phyloP scores from a whole-genome alignment of 35 echinoderm and acorn worm species.

The Patiria miniata region DNA sequence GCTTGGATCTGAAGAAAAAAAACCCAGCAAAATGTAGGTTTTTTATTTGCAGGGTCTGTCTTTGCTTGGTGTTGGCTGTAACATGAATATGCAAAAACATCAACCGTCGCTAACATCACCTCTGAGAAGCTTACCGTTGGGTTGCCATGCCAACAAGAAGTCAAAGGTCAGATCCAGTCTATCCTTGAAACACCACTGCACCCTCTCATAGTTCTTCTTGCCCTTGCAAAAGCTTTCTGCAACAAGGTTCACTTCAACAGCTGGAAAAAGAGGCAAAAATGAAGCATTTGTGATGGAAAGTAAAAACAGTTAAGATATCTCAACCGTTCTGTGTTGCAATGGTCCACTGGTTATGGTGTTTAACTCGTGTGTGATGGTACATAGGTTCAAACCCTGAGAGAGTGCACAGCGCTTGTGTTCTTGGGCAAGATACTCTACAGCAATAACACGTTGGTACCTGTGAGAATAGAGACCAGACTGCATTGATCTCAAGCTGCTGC shows the following conservation, averaged over 20 bases:
- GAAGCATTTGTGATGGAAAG: neutral
- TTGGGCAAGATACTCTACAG: no score
- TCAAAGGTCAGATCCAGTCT: slow-evolving; percentile 54
- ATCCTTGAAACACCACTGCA: slow-evolving; percentile 66
- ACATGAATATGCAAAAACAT: no score
- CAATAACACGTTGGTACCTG: no score
- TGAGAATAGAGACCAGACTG: no score
- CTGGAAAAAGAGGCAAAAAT: slow-evolving; percentile 16
- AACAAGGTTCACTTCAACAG: slow-evolving; percentile 39
- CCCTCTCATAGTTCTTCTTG: slow-evolving; percentile 53
- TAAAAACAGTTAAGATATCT: neutral
- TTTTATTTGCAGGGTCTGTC: neutral
- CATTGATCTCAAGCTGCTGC: no score
- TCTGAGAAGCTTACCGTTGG: slow-evolving; percentile 3
- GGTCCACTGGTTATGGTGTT: no score
- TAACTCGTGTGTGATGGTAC: no score
- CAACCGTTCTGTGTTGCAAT: neutral
- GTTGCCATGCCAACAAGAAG: slow-evolving; percentile 56
- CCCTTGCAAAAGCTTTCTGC: slow-evolving; percentile 39
- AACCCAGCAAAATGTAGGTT: neutral
- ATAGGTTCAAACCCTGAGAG: no score
- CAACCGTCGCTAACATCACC: no score
- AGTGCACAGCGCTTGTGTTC: no score
- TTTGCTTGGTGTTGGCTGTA: neutral
- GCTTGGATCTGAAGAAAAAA: neutral